Evolutionary conservation across 1,140 invertebrate species (phyloP).

Genomic region (Leptinotarsa texana): DNA sequence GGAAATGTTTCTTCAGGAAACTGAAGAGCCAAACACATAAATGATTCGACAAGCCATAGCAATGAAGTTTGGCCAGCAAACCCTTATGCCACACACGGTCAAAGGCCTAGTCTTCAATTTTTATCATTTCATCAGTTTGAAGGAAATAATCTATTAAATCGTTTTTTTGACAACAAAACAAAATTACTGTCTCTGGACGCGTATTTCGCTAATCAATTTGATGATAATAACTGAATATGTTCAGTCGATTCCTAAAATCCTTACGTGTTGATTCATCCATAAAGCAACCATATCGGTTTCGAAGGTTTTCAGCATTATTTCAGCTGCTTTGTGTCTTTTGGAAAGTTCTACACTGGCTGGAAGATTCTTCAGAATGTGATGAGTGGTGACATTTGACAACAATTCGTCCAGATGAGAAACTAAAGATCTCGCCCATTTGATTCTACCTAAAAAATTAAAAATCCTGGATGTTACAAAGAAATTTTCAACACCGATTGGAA

Average conservation of each 20-base stretch:
- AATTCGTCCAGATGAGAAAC: constrained; percentile 75
- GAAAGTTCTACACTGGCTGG: constrained; percentile 72
- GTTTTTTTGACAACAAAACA: fast-evolving
- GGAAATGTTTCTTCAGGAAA: too few species aligned
- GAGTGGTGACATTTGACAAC: constrained; percentile 70
- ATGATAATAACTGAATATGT: too few species aligned
- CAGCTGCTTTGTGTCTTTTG: constrained; percentile 69
- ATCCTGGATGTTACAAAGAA: neutral
- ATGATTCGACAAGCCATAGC: too few species aligned
- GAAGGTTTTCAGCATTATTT: constrained; percentile 68
- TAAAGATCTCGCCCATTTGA: constrained; percentile 72
- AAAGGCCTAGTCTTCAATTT: too few species aligned
- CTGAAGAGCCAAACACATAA: too few species aligned
- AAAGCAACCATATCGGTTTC: constrained; percentile 74
- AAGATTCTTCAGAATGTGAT: constrained; percentile 70
- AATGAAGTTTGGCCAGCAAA: too few species aligned
- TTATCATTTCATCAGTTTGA: too few species aligned
- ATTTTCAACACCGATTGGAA: too few species aligned
- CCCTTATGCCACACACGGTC: too few species aligned
- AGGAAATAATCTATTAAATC: too few species aligned
- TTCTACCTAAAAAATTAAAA: constrained; percentile 58
- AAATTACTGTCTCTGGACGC: too few species aligned
- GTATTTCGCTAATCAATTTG: too few species aligned
- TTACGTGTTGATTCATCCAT: constrained; percentile 83
- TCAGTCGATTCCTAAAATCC: constrained; percentile 38